Conservation (phyloP, 2,888 invertebrate genomes). For the Drosophila pegasa region DNA sequence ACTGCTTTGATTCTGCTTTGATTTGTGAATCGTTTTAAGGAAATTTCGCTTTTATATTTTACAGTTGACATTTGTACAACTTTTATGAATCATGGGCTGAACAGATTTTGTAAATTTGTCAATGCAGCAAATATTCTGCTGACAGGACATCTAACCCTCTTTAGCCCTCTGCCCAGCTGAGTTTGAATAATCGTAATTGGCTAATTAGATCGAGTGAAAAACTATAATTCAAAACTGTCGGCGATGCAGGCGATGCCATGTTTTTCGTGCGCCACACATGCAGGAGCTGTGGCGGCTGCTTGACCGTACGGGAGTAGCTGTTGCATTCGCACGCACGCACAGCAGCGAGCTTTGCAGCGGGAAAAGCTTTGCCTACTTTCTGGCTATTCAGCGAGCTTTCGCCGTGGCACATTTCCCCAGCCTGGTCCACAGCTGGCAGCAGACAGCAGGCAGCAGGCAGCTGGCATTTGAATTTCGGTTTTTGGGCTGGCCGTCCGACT, state of each 20-base stretch:
- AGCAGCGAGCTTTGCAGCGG: constrained; percentile 41
- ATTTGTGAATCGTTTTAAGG: too few species aligned
- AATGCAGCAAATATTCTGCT: too few species aligned
- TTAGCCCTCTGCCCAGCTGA: too few species aligned
- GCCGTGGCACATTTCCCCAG: constrained; percentile 41
- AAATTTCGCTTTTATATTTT: too few species aligned
- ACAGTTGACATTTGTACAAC: too few species aligned
- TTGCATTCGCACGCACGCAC: constrained; percentile 56
- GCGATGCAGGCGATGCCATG: not conserved
- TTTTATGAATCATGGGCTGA: not conserved
- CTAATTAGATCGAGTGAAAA: too few species aligned
- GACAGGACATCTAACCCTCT: too few species aligned
- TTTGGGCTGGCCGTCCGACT: constrained; percentile 1
- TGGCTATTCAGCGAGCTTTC: constrained; percentile 29
- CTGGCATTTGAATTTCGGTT: constrained; percentile 24
- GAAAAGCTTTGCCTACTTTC: constrained; percentile 13
- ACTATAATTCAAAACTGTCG: not conserved
- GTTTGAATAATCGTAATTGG: too few species aligned
- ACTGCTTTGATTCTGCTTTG: not conserved
- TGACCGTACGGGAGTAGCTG: constrained; percentile 36
- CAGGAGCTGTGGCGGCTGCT: constrained; percentile 8
- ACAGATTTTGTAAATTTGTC: not conserved
- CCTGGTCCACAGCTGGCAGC: constrained; percentile 39
- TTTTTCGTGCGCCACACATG: not conserved
- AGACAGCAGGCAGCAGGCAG: constrained; percentile 26